Conservation (phyloP, 1,140 invertebrate genomes). For the Lucilia sericata region DNA sequence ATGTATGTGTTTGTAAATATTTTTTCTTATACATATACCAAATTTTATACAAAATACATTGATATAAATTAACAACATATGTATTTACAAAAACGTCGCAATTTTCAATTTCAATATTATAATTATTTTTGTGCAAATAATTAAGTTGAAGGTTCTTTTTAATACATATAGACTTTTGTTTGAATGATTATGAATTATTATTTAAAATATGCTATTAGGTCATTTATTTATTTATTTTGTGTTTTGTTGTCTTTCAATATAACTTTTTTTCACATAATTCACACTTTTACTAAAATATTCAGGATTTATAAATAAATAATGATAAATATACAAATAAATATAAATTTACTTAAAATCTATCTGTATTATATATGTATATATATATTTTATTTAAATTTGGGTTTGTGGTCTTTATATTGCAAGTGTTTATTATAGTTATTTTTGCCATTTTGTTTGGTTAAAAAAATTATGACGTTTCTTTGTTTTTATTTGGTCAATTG, state of each 20-base stretch:
- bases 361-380: not conserved
- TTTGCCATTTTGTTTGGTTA: not conserved
- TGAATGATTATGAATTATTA: not conserved
- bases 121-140: not conserved
- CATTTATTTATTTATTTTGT: constrained; percentile 9
- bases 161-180: not conserved
- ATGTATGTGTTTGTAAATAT: too few species aligned
- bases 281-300: not conserved
- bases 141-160: not conserved
- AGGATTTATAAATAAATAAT: constrained; percentile 9
- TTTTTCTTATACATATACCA: too few species aligned
- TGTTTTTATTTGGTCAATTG: not conserved
- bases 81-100: not conserved
- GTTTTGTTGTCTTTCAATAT: not conserved
- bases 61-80: too few species aligned
- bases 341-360: not conserved
- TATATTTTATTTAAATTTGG: too few species aligned
- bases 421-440: not conserved
- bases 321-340: not conserved
- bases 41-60: too few species aligned
- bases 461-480: not conserved
- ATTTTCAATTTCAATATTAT: constrained; percentile 12
- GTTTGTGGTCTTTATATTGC: not conserved
- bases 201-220: constrained; percentile 37
- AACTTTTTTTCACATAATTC: not conserved